Evolutionary conservation across 2,888 invertebrate species (phyloP), one percentile per base, ranked within the genome.

Genomic region (Rapana venosa): DNA sequence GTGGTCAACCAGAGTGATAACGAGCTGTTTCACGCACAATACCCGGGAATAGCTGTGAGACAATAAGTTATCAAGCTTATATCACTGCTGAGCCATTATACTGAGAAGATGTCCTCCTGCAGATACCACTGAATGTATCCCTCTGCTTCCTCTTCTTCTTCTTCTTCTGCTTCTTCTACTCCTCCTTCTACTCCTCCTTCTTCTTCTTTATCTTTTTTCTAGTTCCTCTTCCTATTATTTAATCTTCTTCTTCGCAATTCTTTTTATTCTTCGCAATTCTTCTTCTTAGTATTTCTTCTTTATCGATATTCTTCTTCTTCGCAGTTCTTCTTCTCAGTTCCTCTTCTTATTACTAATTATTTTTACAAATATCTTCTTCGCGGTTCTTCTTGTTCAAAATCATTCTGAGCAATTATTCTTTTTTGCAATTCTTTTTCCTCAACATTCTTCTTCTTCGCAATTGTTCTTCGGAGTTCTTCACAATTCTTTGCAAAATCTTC

Each of bases 111-210:
- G n/a, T n/a, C n/a, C n/a, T n/a, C n/a, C n/a, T n/a, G n/a, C n/a
- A n/a, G n/a, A n/a, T n/a, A n/a, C n/a, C n/a, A 47, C 58, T n/a
- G n/a, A 17, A 8, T 47, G 35, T 35, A 5, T 85, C 56, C 85
- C 8, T 85, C 61, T 56, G 1, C 58, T 47, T 47, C 17, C 26
- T 47, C 58, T 20, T 56, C 47, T 22, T 85, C 20, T 61, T 56
- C 30, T 56, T 61, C 30, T 85, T 85, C 85, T 85, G 15, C 47
- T 47, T 58, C 58, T 85, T 47, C 47, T 47, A 58, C 85, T 85
- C n/a, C 47, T 61, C 56, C 58, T 85, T 47, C 47, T 30, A 11
- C 58, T 85, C 22, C 30, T 30, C 26, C 85, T 56, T n/a, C 61
- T 61, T 56, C 58, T 56, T 61, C 17, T n/a, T 26, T 74, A 6